phyloP scores from a whole-genome alignment of 2,797 vertebrate species.

The Poeciliopsis infans region DNA sequence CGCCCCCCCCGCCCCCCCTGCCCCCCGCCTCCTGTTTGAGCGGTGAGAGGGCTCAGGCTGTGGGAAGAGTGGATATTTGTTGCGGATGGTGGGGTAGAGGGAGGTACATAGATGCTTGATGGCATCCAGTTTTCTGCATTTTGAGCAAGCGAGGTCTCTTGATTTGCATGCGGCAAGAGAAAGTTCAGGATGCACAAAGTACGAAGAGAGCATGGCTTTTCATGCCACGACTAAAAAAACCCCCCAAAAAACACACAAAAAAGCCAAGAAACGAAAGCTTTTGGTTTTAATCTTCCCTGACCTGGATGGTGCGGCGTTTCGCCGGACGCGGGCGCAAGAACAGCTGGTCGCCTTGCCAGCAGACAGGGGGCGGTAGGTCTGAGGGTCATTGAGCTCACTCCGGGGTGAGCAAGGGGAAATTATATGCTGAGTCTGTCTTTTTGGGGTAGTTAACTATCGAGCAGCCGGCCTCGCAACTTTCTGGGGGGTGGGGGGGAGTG shows the following conservation, averaged over 20 bases:
- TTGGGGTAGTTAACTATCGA: slow-evolving; percentile 76
- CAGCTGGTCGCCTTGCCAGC: slow-evolving; percentile 62
- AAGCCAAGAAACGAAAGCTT: neutral
- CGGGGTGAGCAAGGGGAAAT: slow-evolving; percentile 70
- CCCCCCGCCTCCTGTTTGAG: neutral
- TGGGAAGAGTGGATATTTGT: neutral
- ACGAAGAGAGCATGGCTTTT: neutral
- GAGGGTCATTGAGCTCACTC: slow-evolving; percentile 73
- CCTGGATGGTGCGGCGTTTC: slow-evolving; percentile 49
- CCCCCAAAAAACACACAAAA: too few species aligned
- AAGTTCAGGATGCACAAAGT: slow-evolving; percentile 36
- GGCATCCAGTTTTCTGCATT: slow-evolving; percentile 39
- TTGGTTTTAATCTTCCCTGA: slow-evolving; percentile 21
- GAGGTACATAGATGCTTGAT: slow-evolving; percentile 19
- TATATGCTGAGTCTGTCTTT: slow-evolving; percentile 80
- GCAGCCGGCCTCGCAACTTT: slow-evolving; percentile 78
- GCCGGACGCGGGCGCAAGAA: slow-evolving; percentile 49
- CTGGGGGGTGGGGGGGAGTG: neutral
- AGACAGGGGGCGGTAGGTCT: slow-evolving; percentile 81
- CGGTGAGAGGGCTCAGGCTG: slow-evolving; percentile 17
- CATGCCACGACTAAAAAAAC: neutral
- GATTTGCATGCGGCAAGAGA: slow-evolving; percentile 31
- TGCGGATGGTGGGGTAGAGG: slow-evolving; percentile 1
- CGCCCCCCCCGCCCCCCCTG: neutral
- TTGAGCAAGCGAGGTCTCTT: slow-evolving; percentile 25